Evolutionary conservation across 2,797 vertebrate genomes (phyloP), one percentile per base, ranked within the genome.

Genomic region (Tinamus major): DNA sequence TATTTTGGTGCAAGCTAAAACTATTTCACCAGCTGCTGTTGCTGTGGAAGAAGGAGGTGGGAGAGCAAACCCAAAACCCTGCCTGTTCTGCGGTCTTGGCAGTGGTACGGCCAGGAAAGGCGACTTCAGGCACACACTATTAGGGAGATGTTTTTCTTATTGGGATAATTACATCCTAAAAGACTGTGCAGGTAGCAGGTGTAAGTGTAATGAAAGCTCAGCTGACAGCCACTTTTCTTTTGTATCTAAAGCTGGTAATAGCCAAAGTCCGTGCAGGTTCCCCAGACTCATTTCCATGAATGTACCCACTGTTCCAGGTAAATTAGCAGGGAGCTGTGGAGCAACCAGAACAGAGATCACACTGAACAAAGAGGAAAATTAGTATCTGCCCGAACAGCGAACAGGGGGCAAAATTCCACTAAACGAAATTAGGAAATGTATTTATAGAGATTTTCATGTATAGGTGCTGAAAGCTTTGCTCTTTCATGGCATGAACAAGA

Each of bases 151-250:
- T 19, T 85, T 85, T 76, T 46, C 71, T 64, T 92, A 31, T 82
- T 84, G 61, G 39, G 46, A 31, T 63, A 95, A 92, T 87, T 65
- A 26, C 20, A 61, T 42, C 59, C 76, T 77, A 39, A 91, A 90
- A 67, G 46, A 55, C 69, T 67, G n/a, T 1, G 4, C 92, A 84
- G 31, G 77, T 78, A 80, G 29, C 46, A 88, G 51, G 42, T 91
- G 74, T 67, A 92, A 91, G 91, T 48, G 17, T 62, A 89, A 64
- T 79, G 70, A 94, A 82, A 87, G 59, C 27, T 85, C 76, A 76
- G 35, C 12, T 93, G 69, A 68, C 65, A 93, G 10, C 58, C 27
- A 51, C 56, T 46, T 95, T 46, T n/a, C 48, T 61, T 91, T 91
- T 46, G 70, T 15, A 92, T 53, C 37, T 69, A 56, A 92, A 91